A percentile compares a stretch with the other conserved stretches of the same genome.
These are phyloP conservation scores for Tor tambroides DNA, from an alignment of 2,113 vertebrate species.

Conservation along the genomic window DNA sequence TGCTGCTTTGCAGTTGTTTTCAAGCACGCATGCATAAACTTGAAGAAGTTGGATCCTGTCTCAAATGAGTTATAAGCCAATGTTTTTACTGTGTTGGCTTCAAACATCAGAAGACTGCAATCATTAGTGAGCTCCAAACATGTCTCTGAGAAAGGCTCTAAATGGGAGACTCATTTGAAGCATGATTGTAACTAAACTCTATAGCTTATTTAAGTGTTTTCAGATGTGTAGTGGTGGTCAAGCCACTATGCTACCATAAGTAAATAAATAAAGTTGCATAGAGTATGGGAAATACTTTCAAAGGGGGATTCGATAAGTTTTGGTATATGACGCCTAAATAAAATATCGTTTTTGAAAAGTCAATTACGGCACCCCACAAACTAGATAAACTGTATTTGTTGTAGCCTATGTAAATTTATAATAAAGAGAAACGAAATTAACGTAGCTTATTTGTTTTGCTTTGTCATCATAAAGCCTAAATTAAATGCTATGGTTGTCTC, in stretches of 20 bases:
- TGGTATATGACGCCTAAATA: neutral
- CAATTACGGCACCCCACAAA: too few species aligned
- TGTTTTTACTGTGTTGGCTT: conserved; percentile 49
- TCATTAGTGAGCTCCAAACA: neutral
- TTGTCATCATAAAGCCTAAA: too few species aligned
- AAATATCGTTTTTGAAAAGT: too few species aligned
- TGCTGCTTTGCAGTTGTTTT: conserved; percentile 61
- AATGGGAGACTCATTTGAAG: conserved; percentile 16
- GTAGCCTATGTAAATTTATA: neutral
- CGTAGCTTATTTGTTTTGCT: too few species aligned
- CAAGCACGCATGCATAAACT: conserved; percentile 63
- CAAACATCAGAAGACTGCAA: conserved; percentile 13
- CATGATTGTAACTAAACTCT: neutral
- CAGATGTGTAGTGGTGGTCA: conserved; percentile 43
- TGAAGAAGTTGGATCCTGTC: conserved; percentile 47
- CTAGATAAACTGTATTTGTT: too few species aligned
- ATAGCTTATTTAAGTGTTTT: conserved; percentile 41
- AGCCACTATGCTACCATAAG: neutral
- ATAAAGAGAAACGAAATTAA: neutral
- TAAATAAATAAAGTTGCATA: neutral
- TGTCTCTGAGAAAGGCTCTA: neutral
- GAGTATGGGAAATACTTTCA: neutral
- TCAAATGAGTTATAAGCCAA: conserved; percentile 36
- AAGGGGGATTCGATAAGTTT: too few species aligned
- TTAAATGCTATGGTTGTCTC: too few species aligned